These are phyloP conservation scores for Tangara arthus DNA, from an alignment of 2,797 vertebrate species.

Conservation along the genomic window DNA sequence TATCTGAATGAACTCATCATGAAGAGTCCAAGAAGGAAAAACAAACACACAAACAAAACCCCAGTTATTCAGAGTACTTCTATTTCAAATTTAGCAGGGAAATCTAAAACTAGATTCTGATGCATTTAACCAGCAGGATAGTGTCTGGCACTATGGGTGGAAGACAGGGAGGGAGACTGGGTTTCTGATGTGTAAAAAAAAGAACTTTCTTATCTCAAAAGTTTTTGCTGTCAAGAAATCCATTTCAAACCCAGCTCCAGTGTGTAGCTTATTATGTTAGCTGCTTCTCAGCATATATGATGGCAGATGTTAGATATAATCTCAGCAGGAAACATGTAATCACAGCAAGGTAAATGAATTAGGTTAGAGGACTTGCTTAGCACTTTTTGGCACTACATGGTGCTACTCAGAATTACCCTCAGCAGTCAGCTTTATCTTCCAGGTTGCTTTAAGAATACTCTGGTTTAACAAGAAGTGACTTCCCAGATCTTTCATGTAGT, in stretches of 20 bases:
- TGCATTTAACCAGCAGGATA: neutral
- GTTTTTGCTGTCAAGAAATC: neutral
- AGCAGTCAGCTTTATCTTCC: neutral
- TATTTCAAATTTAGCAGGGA: neutral
- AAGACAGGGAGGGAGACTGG: neutral
- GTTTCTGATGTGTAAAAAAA: neutral
- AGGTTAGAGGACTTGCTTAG: neutral
- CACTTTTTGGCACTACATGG: neutral
- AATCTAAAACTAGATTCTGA: neutral
- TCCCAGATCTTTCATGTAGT: neutral
- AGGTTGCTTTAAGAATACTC: neutral
- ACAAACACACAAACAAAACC: neutral
- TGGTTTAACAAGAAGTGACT: neutral
- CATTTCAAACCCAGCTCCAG: neutral
- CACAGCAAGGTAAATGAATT: neutral
- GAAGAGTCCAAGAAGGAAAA: neutral
- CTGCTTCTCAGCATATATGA: neutral
- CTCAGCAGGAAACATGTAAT: slow-evolving; percentile 1
- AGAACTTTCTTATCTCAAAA: neutral
- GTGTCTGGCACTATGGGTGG: neutral
- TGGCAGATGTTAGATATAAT: neutral
- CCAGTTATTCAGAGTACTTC: neutral
- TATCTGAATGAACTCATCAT: neutral
- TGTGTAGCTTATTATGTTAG: neutral
- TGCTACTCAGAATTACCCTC: neutral